Evolutionary conservation across 2,797 vertebrate species (phyloP).

Genomic region (Falco rusticolus): DNA sequence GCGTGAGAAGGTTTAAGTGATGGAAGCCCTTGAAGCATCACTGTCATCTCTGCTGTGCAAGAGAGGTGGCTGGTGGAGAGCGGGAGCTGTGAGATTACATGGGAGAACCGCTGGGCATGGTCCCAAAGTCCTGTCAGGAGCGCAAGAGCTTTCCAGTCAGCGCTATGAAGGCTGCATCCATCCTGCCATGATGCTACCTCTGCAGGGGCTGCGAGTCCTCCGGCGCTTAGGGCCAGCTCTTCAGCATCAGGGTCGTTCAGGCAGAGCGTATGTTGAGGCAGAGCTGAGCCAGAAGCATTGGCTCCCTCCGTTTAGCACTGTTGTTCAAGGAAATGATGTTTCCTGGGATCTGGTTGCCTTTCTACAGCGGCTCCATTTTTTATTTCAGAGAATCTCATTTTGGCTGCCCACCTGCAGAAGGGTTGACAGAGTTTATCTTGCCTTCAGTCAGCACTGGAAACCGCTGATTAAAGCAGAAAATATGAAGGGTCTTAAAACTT

Average conservation of each 20-base stretch:
- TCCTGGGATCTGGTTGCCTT: neutral
- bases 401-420: neutral
- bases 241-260: accelerated
- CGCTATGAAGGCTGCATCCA: neutral
- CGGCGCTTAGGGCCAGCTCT: neutral
- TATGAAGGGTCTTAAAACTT: neutral
- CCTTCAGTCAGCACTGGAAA: neutral
- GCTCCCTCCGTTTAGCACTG: accelerated
- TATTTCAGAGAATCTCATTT: neutral
- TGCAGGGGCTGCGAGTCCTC: neutral
- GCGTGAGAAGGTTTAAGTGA: accelerated
- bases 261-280: accelerated
- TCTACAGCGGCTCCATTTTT: neutral
- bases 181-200: neutral
- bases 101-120: accelerated
- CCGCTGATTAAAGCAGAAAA: conserved; percentile 54
- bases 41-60: neutral
- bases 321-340: neutral
- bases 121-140: neutral
- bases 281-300: neutral
- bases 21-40: neutral
- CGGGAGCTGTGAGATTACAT: neutral
- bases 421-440: conserved; percentile 56
- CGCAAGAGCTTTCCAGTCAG: neutral
- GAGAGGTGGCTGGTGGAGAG: neutral